Evolutionary conservation across 2,113 vertebrate species (phyloP), one percentile per base, ranked within the genome.

Genomic region (Ceyx margarethae): DNA sequence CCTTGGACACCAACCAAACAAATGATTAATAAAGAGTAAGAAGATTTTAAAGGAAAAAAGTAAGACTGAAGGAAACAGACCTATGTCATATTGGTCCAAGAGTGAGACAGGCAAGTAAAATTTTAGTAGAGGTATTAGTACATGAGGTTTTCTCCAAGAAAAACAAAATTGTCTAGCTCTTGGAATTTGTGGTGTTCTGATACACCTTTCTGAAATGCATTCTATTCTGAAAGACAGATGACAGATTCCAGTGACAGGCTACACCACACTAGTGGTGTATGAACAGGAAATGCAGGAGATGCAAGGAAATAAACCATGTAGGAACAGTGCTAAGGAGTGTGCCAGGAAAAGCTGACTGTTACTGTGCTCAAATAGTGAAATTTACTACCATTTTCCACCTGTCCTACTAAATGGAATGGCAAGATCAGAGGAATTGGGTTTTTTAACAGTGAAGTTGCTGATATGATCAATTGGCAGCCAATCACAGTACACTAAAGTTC

Each of bases 131-230:
- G 6, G 21, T 21, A 14, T 18, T 75, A 93, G 43, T 53, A 18
- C 16, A 78, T 25, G 0, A 0, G 9, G 1, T 62, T 81, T 54
- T 5, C 14, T 31, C 5, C 4, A 50, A 72, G 19, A 56, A 48
- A 76, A 65, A 10, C 4, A 37, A 31, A 60, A 58, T 35, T 21
- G 2, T 23, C 13, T 69, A 45, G 3, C 2, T 62, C 42, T 69
- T 83, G 14, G 16, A 57, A 67, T 83, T 17, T 76, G 7, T 69
- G 8, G 5, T 72, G 6, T 48, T 91, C 46, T 50, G 46, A 71
- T 37, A 45, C 3, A 54, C 6, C 4, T 71, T 66, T 93, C 23
- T 78, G 26, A 84, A 40, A 54, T 3, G 3, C 4, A 21, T 65
- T 45, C 26, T 45, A 3, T 76, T 81, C 40, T 71, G 53, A 46